A percentile compares a stretch with the other conserved stretches of the same genome.
Evolutionary conservation across 2,113 vertebrate genomes (phyloP).

Genomic region (Mixornis gularis): DNA sequence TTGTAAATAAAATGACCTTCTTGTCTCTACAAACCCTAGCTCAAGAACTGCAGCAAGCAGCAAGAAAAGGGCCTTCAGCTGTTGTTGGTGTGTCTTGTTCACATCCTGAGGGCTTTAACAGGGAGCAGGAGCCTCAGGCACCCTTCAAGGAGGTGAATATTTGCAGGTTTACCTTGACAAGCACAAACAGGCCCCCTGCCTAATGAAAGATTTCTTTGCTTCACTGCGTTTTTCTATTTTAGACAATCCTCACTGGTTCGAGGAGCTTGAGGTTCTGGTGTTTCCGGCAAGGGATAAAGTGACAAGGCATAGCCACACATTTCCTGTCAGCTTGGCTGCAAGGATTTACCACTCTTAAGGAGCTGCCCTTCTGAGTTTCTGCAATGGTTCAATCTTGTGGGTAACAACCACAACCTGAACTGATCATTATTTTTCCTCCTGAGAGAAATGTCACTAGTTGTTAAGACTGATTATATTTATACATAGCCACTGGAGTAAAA

Average conservation of each 20-base stretch:
- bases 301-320: not conserved
- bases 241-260: not conserved
- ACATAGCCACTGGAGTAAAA: not conserved
- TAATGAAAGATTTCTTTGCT: not conserved
- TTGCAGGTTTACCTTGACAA: not conserved
- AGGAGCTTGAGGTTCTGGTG: not conserved
- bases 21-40: not conserved
- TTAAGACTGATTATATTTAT: not conserved
- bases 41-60: not conserved
- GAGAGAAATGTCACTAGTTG: not conserved
- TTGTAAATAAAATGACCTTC: not conserved
- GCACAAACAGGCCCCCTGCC: not conserved
- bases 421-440: not conserved
- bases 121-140: not conserved
- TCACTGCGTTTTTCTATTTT: not conserved
- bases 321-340: not conserved
- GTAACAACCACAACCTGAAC: not conserved
- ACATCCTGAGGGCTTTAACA: not conserved
- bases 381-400: not conserved
- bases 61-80: not conserved
- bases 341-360: not conserved
- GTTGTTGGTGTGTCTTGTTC: not conserved
- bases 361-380: not conserved
- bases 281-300: not conserved
- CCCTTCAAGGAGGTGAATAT: not conserved